Conservation (phyloP, 2,888 invertebrate genomes). For the Protodeltote pygarga region DNA sequence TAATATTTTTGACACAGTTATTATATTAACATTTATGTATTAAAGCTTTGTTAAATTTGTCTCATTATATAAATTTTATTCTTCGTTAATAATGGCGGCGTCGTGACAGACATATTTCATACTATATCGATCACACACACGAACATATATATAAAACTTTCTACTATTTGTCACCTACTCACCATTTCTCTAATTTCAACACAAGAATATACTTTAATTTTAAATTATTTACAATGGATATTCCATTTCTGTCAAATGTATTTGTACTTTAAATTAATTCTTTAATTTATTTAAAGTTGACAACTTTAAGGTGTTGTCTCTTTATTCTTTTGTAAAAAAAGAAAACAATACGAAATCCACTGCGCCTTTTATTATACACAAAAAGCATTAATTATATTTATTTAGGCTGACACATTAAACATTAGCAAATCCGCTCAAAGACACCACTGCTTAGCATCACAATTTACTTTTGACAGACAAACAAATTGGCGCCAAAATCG, state of each 20-base stretch:
- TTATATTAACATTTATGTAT: too few relatives aligned
- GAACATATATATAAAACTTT: background rate
- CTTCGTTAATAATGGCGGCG: background rate
- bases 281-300: too few relatives aligned
- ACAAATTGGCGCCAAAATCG: conserved; percentile 29
- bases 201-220: background rate
- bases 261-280: conserved; percentile 28
- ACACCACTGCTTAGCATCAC: conserved; percentile 42
- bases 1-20: too few relatives aligned
- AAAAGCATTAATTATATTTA: conserved; percentile 12
- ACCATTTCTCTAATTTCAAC: conserved; percentile 21
- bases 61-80: conserved; percentile 37
- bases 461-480: conserved; percentile 16
- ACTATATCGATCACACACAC: background rate
- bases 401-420: conserved; percentile 16
- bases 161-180: conserved; percentile 3
- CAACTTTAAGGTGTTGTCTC: too few relatives aligned
- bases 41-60: conserved; percentile 17
- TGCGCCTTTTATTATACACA: conserved; percentile 23
- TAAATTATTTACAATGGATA: too few relatives aligned
- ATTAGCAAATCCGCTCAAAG: conserved; percentile 26
- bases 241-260: background rate
- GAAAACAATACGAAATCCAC: conserved; percentile 4
- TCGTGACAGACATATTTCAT: background rate
- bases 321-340: background rate